Evolutionary conservation across 1,140 invertebrate species (phyloP), one percentile per base, ranked within the genome.

Genomic region (Dysdera silvatica): DNA sequence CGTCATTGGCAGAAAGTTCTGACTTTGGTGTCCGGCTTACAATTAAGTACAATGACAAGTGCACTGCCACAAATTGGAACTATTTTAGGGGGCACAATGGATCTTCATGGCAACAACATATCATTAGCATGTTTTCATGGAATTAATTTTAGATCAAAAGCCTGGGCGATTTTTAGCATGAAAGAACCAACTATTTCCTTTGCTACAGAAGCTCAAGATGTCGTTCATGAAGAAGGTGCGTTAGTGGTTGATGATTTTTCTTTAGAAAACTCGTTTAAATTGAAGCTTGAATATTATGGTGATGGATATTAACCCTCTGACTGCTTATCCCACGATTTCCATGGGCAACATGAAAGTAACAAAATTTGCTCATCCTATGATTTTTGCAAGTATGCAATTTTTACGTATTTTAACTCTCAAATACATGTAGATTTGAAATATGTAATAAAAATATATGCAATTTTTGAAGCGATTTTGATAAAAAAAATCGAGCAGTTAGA

Each of bases 61-160:
- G 84, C 87, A 0, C 76, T 85, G 7, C 86, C 85, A 56, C 73
- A 75, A 33, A 74, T 81, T 71, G 90, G 89, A 12, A 91, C 90
- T 2, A 87, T 96, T 14, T 79, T 97, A 0, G 94, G 94, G 18
- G 93, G 94, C 29, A 91, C 88, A n/a, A 88, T 93, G 80, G 89
- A 93, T 72, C 78, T 96, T 16, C 87, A 90, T 23, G 89, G 87
- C 29, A 92, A 95, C 59, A 79, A 80, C 73, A 91, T 98, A 40
- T 95, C 92, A 14, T 79, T 98, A 35, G 94, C 92, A 7, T 97
- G 94, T 76, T 98, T 97, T 80, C 92, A 97, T 76, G 95, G 94
- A 5, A 91, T 95, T 70, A 97, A 96, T 76, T 95, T 98, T 76
- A 93, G 93, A 68, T 87, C 92, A 29, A 97, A 96, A 78, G 93